phyloP scores from a whole-genome alignment of 2,113 vertebrate genomes.

The Melanotaenia duboulayi region DNA sequence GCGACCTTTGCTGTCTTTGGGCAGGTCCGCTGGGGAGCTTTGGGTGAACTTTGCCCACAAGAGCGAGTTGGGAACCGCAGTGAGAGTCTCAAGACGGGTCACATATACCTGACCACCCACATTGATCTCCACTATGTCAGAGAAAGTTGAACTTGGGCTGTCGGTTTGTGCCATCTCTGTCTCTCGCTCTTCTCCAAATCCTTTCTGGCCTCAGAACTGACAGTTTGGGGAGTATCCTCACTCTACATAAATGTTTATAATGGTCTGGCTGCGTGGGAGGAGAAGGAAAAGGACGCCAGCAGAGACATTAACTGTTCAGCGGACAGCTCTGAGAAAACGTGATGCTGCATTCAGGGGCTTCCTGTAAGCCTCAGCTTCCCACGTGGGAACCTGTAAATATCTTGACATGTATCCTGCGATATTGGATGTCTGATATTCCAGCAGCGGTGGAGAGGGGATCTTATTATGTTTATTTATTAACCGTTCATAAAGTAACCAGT shows the following conservation, averaged over 20 bases:
- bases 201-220: neutral
- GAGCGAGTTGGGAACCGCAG: slow-evolving; percentile 89
- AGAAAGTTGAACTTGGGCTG: slow-evolving; percentile 74
- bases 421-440: neutral
- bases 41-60: slow-evolving; percentile 92
- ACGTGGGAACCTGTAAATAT: neutral
- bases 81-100: slow-evolving; percentile 91
- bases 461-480: neutral
- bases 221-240: slow-evolving; percentile 18
- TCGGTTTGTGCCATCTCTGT: slow-evolving; percentile 73
- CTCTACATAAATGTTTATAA: slow-evolving; percentile 74
- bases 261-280: slow-evolving; percentile 73
- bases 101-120: slow-evolving; percentile 96
- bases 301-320: slow-evolving; percentile 77
- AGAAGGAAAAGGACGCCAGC: slow-evolving; percentile 53
- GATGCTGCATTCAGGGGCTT: slow-evolving; percentile 55
- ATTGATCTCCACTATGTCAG: slow-evolving; percentile 95
- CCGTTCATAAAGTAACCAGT: neutral
- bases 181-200: neutral
- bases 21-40: slow-evolving; percentile 85
- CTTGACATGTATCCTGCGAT: neutral
- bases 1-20: slow-evolving; percentile 93
- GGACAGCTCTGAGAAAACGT: slow-evolving; percentile 35
- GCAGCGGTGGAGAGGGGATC: neutral
- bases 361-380: slow-evolving; percentile 18